Evolutionary conservation across 1,140 invertebrate genomes (phyloP).

Genomic region (Oryzaephilus surinamensis): DNA sequence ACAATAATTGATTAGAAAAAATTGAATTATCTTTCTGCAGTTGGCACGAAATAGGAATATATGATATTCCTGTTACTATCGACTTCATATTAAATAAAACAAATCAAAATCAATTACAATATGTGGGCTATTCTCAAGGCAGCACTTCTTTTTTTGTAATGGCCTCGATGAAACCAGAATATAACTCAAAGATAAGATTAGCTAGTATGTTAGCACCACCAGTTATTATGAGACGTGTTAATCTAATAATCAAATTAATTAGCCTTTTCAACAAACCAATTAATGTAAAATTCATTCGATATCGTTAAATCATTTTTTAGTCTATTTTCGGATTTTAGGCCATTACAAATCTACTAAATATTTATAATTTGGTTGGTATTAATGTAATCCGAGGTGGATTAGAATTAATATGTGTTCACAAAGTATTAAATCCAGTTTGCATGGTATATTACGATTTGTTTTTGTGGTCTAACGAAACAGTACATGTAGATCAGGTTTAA

Average conservation of each 20-base stretch:
- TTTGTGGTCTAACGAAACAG: too few relatives aligned
- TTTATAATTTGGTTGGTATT: not conserved
- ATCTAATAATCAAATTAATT: too few relatives aligned
- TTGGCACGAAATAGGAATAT: slow-evolving; percentile 5
- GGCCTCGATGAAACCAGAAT: slow-evolving; percentile 40
- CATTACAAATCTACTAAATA: too few relatives aligned
- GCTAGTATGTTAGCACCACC: slow-evolving; percentile 46
- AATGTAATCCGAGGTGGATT: too few relatives aligned
- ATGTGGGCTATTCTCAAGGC: slow-evolving; percentile 52
- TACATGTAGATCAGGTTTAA: too few relatives aligned
- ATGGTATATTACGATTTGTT: too few relatives aligned
- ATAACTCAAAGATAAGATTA: slow-evolving; percentile 41
- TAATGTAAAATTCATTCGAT: slow-evolving; percentile 10
- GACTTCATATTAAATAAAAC: slow-evolving; percentile 36
- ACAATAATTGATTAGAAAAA: too few relatives aligned
- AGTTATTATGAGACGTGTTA: slow-evolving; percentile 30
- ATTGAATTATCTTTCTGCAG: too few relatives aligned
- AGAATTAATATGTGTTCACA: too few relatives aligned
- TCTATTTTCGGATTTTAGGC: too few relatives aligned
- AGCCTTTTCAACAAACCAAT: too few relatives aligned
- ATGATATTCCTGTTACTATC: slow-evolving; percentile 5
- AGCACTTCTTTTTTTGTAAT: slow-evolving; percentile 39
- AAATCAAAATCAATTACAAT: slow-evolving; percentile 39
- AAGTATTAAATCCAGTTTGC: too few relatives aligned
- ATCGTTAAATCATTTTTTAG: slow-evolving; percentile 18